Conservation (phyloP, 2,113 vertebrate genomes). For the Antennarius striatus region DNA sequence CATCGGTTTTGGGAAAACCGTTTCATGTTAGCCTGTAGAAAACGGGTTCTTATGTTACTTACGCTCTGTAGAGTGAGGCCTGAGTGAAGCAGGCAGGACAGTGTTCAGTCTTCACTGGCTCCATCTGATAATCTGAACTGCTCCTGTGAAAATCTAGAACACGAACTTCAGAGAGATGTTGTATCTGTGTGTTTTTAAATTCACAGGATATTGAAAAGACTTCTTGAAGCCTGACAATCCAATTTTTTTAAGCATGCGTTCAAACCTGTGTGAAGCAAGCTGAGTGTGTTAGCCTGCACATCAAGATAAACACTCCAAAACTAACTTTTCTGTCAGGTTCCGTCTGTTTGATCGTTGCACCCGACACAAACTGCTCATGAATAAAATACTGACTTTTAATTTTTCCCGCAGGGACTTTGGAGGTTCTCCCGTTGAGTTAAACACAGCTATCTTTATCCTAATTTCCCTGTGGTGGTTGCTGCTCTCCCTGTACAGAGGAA, state of each 20-base stretch:
- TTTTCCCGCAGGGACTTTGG: background rate
- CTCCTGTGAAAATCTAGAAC: background rate
- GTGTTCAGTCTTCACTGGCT: constrained; percentile 7
- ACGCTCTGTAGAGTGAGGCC: background rate
- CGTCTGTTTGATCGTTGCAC: background rate
- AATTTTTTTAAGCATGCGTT: background rate
- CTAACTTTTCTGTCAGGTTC: background rate
- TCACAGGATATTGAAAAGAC: background rate
- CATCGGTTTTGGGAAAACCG: background rate
- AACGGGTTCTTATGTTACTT: constrained; percentile 6
- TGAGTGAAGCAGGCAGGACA: background rate
- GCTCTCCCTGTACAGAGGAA: constrained; percentile 11
- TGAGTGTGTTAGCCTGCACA: background rate
- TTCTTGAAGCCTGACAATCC: background rate
- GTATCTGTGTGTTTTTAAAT: background rate
- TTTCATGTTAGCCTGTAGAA: constrained; percentile 11
- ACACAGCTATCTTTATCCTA: background rate
- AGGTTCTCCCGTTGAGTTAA: background rate
- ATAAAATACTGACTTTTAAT: background rate
- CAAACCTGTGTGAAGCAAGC: background rate
- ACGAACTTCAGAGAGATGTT: background rate
- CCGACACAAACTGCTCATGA: background rate
- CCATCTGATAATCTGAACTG: background rate
- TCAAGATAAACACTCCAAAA: background rate
- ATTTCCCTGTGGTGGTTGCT: constrained; percentile 10